Percentiles rank a stretch among this genome's conserved stretches.
Conservation (phyloP, 2,113 vertebrate genomes). For the Sebastes fasciatus region DNA sequence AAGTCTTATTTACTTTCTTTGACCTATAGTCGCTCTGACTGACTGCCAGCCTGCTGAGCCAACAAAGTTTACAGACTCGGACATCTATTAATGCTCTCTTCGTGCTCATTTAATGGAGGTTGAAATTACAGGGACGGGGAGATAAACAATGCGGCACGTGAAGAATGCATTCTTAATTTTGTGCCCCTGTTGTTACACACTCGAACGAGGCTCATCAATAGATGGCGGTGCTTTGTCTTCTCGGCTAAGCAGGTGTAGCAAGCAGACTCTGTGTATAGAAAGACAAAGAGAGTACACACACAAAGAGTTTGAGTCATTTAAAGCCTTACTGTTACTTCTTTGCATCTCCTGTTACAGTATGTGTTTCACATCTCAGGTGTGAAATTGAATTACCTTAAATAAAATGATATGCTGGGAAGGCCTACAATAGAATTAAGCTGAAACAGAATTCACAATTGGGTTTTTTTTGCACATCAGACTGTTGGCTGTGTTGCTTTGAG, state of each 20-base stretch:
- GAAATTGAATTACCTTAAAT: conserved; percentile 31
- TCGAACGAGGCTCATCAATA: conserved; percentile 48
- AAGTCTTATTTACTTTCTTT: conserved; percentile 38
- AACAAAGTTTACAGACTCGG: conserved; percentile 27
- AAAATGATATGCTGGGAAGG: background rate
- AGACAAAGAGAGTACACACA: conserved; percentile 7
- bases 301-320: conserved; percentile 5
- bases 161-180: conserved; percentile 60
- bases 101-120: conserved; percentile 47
- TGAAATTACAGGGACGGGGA: conserved; percentile 23
- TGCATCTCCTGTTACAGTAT: conserved; percentile 15
- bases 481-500: conserved; percentile 14
- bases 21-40: conserved; percentile 32
- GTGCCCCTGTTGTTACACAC: conserved; percentile 34
- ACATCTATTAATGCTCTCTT: conserved; percentile 45
- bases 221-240: conserved; percentile 58
- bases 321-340: conserved; percentile 2
- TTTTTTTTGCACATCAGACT: background rate
- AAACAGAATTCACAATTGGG: background rate
- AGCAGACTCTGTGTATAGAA: conserved; percentile 24
- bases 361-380: conserved; percentile 25
- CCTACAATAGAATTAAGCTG: background rate
- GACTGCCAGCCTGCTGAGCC: conserved; percentile 32
- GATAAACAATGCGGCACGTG: conserved; percentile 23
- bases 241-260: conserved; percentile 10